Evolutionary conservation across 2,888 invertebrate species (phyloP).

Genomic region (Platerodrilus igneus): DNA sequence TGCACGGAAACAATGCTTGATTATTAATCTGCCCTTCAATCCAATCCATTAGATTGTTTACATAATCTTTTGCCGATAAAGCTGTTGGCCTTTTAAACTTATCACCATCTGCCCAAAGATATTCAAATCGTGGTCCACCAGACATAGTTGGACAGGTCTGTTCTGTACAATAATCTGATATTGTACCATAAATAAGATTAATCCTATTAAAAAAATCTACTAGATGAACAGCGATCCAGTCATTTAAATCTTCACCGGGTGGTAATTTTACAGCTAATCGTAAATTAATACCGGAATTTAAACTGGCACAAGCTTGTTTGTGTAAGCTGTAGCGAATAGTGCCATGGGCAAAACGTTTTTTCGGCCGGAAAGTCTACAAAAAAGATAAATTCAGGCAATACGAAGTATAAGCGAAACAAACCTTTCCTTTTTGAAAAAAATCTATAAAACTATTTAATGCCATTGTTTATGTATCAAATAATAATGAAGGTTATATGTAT

Average conservation of each 20-base stretch:
- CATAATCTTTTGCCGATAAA: slow-evolving; percentile 79
- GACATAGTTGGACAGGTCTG: slow-evolving; percentile 85
- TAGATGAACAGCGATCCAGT: slow-evolving; percentile 92
- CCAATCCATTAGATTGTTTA: slow-evolving; percentile 85
- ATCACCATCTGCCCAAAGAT: slow-evolving; percentile 84
- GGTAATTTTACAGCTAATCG: slow-evolving; percentile 76
- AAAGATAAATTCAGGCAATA: slow-evolving; percentile 9
- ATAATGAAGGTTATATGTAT: too few relatives aligned
- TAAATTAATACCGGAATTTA: slow-evolving; percentile 85
- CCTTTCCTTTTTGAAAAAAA: slow-evolving; percentile 75
- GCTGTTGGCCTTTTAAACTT: slow-evolving; percentile 74
- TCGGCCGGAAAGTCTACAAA: slow-evolving; percentile 81
- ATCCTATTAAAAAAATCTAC: slow-evolving; percentile 93
- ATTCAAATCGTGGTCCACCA: slow-evolving; percentile 84
- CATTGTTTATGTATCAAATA: slow-evolving; percentile 52
- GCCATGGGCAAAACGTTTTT: slow-evolving; percentile 81
- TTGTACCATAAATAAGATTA: slow-evolving; percentile 86
- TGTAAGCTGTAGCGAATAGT: slow-evolving; percentile 82
- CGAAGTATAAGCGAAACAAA: slow-evolving; percentile 38
- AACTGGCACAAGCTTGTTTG: slow-evolving; percentile 86
- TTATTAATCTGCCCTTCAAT: slow-evolving; percentile 86
- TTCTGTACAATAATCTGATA: slow-evolving; percentile 78
- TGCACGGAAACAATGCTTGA: slow-evolving; percentile 79
- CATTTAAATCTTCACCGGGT: slow-evolving; percentile 76
- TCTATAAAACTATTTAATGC: slow-evolving; percentile 68